phyloP scores from a whole-genome alignment of 2,113 vertebrate species.

The Bagarius yarrelli region DNA sequence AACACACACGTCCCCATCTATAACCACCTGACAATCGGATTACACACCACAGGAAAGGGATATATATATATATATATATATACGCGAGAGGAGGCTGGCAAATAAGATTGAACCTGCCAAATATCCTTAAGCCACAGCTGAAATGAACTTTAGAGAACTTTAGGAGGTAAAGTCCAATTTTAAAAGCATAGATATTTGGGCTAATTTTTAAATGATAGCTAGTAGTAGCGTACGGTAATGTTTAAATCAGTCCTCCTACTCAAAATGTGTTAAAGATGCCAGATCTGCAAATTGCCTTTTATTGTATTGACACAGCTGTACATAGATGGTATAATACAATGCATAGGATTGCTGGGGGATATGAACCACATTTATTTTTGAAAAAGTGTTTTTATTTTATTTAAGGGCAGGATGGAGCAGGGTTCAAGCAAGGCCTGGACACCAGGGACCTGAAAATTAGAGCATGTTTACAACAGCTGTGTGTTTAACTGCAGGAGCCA shows the following conservation, averaged over 20 bases:
- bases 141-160: neutral
- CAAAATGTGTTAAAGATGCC: neutral
- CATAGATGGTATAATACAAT: neutral
- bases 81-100: neutral
- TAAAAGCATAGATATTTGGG: neutral
- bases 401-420: neutral
- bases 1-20: neutral
- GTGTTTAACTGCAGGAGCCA: neutral
- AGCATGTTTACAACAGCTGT: neutral
- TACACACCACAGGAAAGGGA: neutral
- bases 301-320: neutral
- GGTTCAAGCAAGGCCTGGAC: neutral
- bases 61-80: neutral
- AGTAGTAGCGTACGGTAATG: neutral
- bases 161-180: neutral
- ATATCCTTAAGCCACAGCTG: neutral
- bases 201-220: neutral
- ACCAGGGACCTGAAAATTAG: neutral
- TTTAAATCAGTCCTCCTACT: neutral
- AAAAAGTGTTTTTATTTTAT: too few species aligned
- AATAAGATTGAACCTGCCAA: constrained; percentile 2
- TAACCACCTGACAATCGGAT: constrained; percentile 2
- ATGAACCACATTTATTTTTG: too few species aligned
- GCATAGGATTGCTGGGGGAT: neutral
- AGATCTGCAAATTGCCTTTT: neutral